A percentile compares a stretch with the other conserved stretches of the same genome.
Conservation (phyloP, 2,888 invertebrate species). For the Trachelus stipa region DNA sequence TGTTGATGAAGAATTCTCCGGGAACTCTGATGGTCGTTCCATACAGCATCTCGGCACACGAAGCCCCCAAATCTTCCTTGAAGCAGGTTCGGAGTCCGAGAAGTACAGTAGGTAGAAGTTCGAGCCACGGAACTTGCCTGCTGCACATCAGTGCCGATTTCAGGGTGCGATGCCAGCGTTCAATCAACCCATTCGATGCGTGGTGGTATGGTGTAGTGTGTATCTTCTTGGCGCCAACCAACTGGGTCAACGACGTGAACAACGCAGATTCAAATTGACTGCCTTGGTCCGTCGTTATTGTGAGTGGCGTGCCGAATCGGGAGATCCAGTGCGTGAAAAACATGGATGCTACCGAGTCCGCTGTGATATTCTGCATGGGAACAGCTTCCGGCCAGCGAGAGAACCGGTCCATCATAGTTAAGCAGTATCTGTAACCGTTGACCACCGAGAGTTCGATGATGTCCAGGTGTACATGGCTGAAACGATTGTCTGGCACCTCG, state of each 20-base stretch:
- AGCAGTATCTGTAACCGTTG: slow-evolving; percentile 42
- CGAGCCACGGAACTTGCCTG: slow-evolving; percentile 16
- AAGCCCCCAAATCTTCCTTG: slow-evolving; percentile 28
- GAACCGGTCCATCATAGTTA: slow-evolving; percentile 50
- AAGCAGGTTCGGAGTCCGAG: slow-evolving; percentile 28
- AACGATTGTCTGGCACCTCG: slow-evolving; percentile 20
- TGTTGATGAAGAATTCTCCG: slow-evolving; percentile 25
- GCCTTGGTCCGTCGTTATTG: slow-evolving; percentile 49
- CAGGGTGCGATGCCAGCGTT: slow-evolving; percentile 27
- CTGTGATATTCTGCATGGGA: slow-evolving; percentile 45
- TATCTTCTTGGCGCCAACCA: slow-evolving; percentile 27
- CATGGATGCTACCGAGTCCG: slow-evolving; percentile 40
- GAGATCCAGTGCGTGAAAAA: slow-evolving; percentile 45
- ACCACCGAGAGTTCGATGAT: slow-evolving; percentile 24
- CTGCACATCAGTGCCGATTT: slow-evolving; percentile 29
- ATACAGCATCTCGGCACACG: slow-evolving; percentile 24
- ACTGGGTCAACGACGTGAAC: slow-evolving; percentile 26
- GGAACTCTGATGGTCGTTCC: slow-evolving; percentile 25
- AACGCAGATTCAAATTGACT: slow-evolving; percentile 41
- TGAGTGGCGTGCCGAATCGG: slow-evolving; percentile 44
- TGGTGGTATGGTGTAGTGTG: slow-evolving; percentile 28
- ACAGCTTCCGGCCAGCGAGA: slow-evolving; percentile 46
- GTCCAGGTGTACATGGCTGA: slow-evolving; percentile 17
- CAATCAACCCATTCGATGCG: slow-evolving; percentile 28
- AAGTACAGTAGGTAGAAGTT: slow-evolving; percentile 27